A percentile compares a stretch with the other conserved stretches of the same genome.
Conservation (phyloP, 2,113 vertebrate species). For the Amazona vittata region DNA sequence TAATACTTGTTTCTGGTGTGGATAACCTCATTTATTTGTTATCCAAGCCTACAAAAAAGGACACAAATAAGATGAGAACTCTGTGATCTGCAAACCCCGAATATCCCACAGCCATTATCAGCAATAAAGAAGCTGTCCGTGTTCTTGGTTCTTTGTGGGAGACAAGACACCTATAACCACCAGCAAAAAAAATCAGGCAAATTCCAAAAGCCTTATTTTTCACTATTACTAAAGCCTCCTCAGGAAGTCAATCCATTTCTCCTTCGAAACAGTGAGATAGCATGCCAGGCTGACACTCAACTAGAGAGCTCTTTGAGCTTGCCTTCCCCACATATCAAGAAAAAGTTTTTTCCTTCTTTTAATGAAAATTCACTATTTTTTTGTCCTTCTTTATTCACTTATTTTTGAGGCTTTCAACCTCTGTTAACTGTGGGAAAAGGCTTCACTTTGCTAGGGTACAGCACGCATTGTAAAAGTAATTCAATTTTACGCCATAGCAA, state of each 20-base stretch:
- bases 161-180: neutral
- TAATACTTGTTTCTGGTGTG: neutral
- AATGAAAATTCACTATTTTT: conserved; percentile 14
- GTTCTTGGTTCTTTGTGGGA: neutral
- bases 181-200: neutral
- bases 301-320: neutral
- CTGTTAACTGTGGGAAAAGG: conserved; percentile 67
- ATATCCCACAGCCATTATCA: neutral
- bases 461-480: conserved; percentile 72
- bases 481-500: conserved; percentile 75
- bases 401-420: conserved; percentile 48
- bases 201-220: neutral
- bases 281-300: neutral
- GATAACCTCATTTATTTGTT: neutral
- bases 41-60: neutral
- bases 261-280: neutral
- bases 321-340: neutral
- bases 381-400: neutral
- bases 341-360: neutral
- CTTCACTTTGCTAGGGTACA: conserved; percentile 34
- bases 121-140: neutral
- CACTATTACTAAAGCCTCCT: neutral
- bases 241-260: neutral
- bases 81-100: neutral
- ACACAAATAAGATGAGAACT: neutral